Conservation (phyloP, 2,797 vertebrate species). For the Sebastes variabilis region DNA sequence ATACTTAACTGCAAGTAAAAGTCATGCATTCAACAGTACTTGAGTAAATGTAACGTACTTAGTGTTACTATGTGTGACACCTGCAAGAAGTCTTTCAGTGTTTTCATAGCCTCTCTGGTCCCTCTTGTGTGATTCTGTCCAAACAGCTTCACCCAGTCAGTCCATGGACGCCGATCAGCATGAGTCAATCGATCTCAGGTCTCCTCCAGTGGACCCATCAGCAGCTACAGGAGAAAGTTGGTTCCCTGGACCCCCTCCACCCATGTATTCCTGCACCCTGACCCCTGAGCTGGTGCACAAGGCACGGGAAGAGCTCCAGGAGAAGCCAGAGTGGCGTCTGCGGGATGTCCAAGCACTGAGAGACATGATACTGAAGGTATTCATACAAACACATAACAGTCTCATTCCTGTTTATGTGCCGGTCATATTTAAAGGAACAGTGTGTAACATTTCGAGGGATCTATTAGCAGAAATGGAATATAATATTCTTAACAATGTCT, state of each 20-base stretch:
- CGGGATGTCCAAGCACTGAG: conserved; percentile 95
- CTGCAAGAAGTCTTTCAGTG: not conserved
- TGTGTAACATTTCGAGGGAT: no score
- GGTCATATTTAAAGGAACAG: not conserved
- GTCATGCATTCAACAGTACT: not conserved
- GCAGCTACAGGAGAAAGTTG: conserved; percentile 71
- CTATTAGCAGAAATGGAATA: no score
- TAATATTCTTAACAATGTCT: no score
- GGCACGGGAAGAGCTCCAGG: conserved; percentile 95
- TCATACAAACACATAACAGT: not conserved
- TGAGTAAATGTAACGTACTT: not conserved
- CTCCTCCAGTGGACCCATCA: conserved; percentile 68
- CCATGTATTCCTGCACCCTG: conserved; percentile 90
- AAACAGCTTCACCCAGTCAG: conserved; percentile 54
- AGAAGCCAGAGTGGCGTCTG: conserved; percentile 97
- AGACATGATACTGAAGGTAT: conserved; percentile 92
- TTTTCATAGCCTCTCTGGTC: not conserved
- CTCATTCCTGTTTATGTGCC: not conserved
- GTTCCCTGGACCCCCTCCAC: conserved; percentile 81
- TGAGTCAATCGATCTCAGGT: conserved; percentile 84
- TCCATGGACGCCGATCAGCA: conserved; percentile 92
- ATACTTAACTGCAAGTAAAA: not conserved
- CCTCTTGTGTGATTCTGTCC: not conserved
- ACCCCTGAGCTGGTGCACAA: conserved; percentile 92
- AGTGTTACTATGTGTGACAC: not conserved